phyloP scores from a whole-genome alignment of 2,113 vertebrate species.

The Cygnus atratus region DNA sequence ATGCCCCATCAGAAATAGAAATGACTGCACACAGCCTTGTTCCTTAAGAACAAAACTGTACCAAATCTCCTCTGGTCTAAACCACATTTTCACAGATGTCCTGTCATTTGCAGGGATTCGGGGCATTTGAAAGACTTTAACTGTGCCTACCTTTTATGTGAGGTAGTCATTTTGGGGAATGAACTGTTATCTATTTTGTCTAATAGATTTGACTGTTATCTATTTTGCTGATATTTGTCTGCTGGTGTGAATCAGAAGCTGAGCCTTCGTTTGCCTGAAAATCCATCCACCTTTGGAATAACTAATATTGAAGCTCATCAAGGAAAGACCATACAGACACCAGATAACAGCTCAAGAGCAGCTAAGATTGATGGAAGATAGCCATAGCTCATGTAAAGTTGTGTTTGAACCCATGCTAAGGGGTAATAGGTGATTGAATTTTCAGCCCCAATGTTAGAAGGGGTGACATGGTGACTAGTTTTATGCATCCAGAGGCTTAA shows the following conservation, averaged over 20 bases:
- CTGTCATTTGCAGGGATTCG: not conserved
- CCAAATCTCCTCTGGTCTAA: not conserved
- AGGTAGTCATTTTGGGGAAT: not conserved
- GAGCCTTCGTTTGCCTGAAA: not conserved
- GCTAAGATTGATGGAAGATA: not conserved
- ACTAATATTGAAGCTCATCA: not conserved
- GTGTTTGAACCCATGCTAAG: not conserved
- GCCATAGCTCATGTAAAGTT: not conserved
- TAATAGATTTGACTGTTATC: not conserved
- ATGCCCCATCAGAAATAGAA: not conserved
- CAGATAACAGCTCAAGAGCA: not conserved
- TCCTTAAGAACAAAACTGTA: not conserved
- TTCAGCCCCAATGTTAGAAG: accelerated
- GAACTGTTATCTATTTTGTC: not conserved
- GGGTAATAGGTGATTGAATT: not conserved
- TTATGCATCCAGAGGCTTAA: not conserved
- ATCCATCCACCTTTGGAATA: not conserved
- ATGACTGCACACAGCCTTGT: not conserved
- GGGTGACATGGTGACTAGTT: accelerated
- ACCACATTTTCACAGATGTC: not conserved
- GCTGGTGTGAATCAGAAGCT: not conserved
- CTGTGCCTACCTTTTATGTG: not conserved
- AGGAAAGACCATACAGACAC: not conserved
- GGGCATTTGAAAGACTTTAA: not conserved
- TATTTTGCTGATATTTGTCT: not conserved